phyloP scores from a whole-genome alignment of 2,113 vertebrate species.

The Colossoma macropomum region DNA sequence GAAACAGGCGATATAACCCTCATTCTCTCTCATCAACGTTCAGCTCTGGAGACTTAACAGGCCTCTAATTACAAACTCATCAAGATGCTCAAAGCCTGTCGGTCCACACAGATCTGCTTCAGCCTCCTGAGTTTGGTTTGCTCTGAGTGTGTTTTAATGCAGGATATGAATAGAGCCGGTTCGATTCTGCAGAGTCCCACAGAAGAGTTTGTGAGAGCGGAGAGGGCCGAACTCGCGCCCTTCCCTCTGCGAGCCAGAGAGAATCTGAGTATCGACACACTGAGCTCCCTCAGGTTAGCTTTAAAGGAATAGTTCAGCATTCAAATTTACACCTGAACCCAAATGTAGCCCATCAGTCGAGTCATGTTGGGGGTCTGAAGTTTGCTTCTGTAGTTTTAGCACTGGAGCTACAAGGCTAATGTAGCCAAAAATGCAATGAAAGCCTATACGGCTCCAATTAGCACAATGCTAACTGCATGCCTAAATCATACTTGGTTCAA shows the following conservation, averaged over 20 bases:
- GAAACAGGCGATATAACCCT: not conserved
- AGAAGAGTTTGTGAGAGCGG: not conserved
- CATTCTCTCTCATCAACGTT: not conserved
- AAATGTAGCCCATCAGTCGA: not conserved
- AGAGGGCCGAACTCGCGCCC: not conserved
- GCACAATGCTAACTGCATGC: too few species aligned
- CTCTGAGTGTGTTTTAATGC: not conserved
- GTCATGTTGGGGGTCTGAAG: too few species aligned
- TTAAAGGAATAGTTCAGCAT: too few species aligned
- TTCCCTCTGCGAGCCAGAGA: slow-evolving; percentile 47
- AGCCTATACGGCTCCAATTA: too few species aligned
- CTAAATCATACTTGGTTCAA: too few species aligned
- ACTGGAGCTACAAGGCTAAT: too few species aligned
- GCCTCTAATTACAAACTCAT: not conserved
- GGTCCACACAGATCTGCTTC: not conserved
- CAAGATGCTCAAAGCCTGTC: not conserved
- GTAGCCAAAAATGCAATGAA: too few species aligned
- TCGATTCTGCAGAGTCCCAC: not conserved
- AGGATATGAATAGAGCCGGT: not conserved
- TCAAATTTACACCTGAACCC: not conserved
- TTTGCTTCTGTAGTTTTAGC: too few species aligned
- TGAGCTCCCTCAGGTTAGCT: slow-evolving; percentile 66
- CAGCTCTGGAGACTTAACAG: not conserved
- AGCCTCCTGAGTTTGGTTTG: not conserved
- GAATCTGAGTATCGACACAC: slow-evolving; percentile 63